A percentile compares a stretch with the other conserved stretches of the same genome.
Conservation (phyloP, 1,140 invertebrate species). For the Drosophila bocki region DNA sequence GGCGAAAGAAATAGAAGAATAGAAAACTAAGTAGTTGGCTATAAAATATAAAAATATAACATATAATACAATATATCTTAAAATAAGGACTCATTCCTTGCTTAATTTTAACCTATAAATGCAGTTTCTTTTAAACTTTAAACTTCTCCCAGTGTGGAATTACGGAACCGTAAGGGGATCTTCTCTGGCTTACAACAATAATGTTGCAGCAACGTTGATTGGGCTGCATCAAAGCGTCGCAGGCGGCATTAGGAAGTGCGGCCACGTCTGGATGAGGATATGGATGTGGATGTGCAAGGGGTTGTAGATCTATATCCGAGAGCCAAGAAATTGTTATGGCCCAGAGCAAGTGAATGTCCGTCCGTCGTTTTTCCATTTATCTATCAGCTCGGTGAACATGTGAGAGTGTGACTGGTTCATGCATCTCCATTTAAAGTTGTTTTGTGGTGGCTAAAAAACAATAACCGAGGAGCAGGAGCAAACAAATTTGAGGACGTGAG, state of each 20-base stretch:
- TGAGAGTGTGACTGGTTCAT: slow-evolving; percentile 25
- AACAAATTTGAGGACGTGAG: slow-evolving; percentile 62
- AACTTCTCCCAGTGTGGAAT: slow-evolving; percentile 10
- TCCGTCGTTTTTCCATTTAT: slow-evolving; percentile 30
- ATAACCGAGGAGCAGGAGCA: slow-evolving; percentile 15
- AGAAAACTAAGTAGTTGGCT: not conserved
- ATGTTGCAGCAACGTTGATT: slow-evolving; percentile 60
- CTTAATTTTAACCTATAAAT: not conserved
- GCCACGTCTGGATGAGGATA: slow-evolving; percentile 58
- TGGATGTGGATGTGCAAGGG: slow-evolving; percentile 25
- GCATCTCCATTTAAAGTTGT: slow-evolving; percentile 3
- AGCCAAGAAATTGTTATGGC: slow-evolving; percentile 53
- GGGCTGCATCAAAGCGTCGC: slow-evolving; percentile 60
- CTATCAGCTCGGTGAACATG: slow-evolving; percentile 18
- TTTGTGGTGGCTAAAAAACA: slow-evolving; percentile 22
- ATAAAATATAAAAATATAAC: not conserved
- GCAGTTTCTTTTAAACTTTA: not conserved
- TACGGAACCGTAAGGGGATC: slow-evolving; percentile 9
- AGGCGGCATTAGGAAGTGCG: slow-evolving; percentile 59
- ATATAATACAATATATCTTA: no score
- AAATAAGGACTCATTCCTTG: not conserved
- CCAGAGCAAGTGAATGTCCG: slow-evolving; percentile 40
- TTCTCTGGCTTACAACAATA: slow-evolving; percentile 61
- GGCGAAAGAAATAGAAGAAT: not conserved
- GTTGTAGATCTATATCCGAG: slow-evolving; percentile 10